These are phyloP conservation scores for Aplodontia rufa DNA, from an alignment of 2,113 vertebrate species.

Conservation along the genomic window DNA sequence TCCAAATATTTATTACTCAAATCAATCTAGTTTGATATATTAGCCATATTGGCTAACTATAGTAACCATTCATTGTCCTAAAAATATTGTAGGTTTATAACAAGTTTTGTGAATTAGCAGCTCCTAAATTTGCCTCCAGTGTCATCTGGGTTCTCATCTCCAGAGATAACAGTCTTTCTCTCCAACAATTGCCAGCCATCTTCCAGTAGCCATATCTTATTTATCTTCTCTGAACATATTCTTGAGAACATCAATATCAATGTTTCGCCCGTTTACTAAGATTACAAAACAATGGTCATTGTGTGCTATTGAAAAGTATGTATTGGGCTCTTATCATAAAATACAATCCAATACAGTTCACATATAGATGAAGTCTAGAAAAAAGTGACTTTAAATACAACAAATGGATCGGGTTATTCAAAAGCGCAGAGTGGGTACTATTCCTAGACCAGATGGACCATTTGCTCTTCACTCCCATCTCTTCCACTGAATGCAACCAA, in stretches of 20 bases:
- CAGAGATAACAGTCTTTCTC: neutral
- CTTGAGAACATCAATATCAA: neutral
- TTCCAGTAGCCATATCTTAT: neutral
- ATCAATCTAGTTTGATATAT: constrained; percentile 16
- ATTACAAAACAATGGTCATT: neutral
- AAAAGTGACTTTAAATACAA: neutral
- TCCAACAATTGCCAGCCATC: neutral
- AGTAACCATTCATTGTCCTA: neutral
- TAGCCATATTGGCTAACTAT: neutral
- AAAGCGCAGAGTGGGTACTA: neutral
- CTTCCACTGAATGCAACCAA: neutral
- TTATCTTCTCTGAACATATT: neutral
- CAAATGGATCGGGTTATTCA: neutral
- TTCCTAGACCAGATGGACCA: neutral
- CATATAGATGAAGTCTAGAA: neutral
- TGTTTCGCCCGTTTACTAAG: neutral
- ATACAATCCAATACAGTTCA: neutral
- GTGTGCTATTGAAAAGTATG: neutral
- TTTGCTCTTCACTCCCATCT: neutral
- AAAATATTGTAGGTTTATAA: constrained; percentile 5
- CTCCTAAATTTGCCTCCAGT: neutral
- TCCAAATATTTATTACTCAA: constrained; percentile 43
- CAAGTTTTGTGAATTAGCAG: neutral
- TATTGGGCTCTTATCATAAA: constrained; percentile 1
- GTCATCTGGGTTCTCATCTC: neutral